phyloP scores from a whole-genome alignment of 2,888 invertebrate species.

The Laothoe populi region DNA sequence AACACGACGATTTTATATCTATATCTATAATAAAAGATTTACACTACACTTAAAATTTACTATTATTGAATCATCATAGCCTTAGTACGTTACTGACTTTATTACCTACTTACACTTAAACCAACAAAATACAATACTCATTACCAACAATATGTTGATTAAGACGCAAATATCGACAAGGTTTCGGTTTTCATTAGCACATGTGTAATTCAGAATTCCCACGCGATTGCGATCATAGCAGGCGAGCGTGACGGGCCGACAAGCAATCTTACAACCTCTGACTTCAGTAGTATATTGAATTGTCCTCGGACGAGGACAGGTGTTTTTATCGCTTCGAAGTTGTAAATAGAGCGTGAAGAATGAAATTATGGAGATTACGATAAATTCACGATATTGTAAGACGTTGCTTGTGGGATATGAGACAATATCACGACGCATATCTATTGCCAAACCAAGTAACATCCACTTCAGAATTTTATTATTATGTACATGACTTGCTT shows the following conservation, averaged over 20 bases:
- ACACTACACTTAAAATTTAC: too few species aligned
- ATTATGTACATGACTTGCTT: too few species aligned
- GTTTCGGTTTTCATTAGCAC: constrained; percentile 8
- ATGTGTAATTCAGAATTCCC: constrained; percentile 9
- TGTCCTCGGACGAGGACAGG: neutral
- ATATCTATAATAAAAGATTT: too few species aligned
- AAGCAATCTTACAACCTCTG: neutral
- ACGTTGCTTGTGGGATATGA: too few species aligned
- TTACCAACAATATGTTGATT: neutral
- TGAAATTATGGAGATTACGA: neutral
- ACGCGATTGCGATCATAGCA: constrained; percentile 1
- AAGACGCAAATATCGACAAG: neutral
- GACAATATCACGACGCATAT: too few species aligned
- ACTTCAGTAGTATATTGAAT: neutral
- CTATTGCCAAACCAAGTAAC: too few species aligned
- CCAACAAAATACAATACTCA: neutral
- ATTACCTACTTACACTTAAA: too few species aligned
- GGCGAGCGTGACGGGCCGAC: constrained; percentile 12
- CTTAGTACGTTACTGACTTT: too few species aligned
- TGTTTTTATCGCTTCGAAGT: constrained; percentile 10
- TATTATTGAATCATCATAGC: too few species aligned
- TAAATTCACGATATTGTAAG: too few species aligned
- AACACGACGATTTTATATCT: too few species aligned
- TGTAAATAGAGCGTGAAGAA: constrained; percentile 8
- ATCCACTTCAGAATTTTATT: too few species aligned